Percentiles rank a stretch among this genome's conserved stretches.
Evolutionary conservation across 1,140 invertebrate genomes (phyloP).

Genomic region (Lepidurus apus): DNA sequence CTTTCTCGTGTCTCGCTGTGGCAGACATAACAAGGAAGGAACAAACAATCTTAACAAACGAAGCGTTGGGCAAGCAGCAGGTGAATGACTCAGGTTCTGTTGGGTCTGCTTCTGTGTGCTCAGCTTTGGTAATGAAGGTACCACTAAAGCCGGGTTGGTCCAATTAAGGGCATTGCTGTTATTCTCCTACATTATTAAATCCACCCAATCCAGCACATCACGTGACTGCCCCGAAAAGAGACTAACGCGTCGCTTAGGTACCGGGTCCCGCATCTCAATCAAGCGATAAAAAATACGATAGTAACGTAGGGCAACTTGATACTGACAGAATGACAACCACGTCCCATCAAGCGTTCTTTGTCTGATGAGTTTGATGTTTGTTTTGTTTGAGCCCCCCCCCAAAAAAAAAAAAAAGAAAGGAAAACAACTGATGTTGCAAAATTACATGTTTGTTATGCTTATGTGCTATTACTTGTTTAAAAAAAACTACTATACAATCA

Average conservation of each 20-base stretch:
- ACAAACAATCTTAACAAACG: background rate
- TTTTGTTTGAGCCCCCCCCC: no score
- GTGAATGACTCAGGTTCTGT: background rate
- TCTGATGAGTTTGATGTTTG: no score
- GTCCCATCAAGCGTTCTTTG: background rate
- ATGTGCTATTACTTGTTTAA: no score
- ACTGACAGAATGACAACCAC: background rate
- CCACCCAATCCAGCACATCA: background rate
- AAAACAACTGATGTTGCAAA: no score
- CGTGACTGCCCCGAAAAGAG: background rate
- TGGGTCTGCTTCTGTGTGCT: background rate
- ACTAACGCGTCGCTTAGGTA: conserved; percentile 9
- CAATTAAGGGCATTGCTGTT: conserved; percentile 11
- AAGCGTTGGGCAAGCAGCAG: background rate
- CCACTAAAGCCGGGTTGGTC: background rate
- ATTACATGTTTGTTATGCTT: no score
- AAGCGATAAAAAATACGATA: conserved; percentile 9
- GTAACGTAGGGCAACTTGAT: background rate
- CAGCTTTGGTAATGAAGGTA: background rate
- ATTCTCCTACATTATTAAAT: background rate
- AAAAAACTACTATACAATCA: no score
- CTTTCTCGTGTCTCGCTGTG: conserved; percentile 29
- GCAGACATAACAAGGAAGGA: conserved; percentile 20
- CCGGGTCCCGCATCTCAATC: background rate
- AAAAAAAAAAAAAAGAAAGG: no score